Conservation (phyloP, 1,140 invertebrate genomes). For the Drosophila sulfurigaster region DNA sequence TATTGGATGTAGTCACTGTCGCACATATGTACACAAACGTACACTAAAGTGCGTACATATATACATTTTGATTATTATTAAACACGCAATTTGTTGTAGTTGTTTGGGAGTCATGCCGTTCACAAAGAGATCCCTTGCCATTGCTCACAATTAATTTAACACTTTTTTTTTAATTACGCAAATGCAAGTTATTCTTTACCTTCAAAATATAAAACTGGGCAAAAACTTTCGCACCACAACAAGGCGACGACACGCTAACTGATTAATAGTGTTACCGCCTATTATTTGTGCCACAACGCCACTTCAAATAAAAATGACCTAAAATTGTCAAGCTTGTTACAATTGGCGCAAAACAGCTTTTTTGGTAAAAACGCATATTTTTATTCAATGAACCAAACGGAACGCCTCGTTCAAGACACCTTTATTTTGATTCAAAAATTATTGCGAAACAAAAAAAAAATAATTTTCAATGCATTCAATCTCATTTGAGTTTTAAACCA, state of each 20-base stretch:
- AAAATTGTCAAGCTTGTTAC: neutral
- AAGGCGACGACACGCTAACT: conserved; percentile 36
- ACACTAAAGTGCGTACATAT: neutral
- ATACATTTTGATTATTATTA: neutral
- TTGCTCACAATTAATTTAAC: neutral
- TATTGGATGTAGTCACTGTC: neutral
- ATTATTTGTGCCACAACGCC: neutral
- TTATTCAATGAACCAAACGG: no score
- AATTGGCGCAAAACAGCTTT: neutral
- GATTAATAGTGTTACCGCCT: neutral
- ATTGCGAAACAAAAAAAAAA: no score
- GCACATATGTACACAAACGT: neutral
- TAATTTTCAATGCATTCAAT: no score
- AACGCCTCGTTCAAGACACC: no score
- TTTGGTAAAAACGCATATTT: neutral
- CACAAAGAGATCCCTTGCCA: neutral
- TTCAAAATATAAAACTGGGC: conserved; percentile 18
- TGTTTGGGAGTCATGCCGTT: neutral
- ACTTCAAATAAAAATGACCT: neutral
- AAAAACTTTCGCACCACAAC: conserved; percentile 47
- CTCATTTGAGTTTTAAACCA: no score
- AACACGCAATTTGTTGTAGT: neutral
- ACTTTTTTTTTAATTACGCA: conserved; percentile 1
- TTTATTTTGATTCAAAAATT: no score
- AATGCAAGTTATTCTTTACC: conserved; percentile 17